Conservation (phyloP, 2,888 invertebrate genomes). For the Volucella zonaria region DNA sequence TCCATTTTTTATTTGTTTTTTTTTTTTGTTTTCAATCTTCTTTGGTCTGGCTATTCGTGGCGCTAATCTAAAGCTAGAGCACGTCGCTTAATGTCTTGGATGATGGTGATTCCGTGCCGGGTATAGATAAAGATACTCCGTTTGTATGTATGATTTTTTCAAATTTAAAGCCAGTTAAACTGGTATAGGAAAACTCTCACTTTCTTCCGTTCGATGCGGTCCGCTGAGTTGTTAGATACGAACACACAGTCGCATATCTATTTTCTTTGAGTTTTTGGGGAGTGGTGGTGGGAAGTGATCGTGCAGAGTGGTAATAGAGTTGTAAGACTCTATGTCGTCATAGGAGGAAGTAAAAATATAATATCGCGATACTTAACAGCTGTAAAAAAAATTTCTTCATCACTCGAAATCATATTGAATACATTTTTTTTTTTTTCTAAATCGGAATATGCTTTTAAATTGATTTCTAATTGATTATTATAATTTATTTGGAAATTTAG, state of each 20-base stretch:
- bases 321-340: slow-evolving; percentile 63
- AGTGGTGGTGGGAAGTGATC: slow-evolving; percentile 33
- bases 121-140: not conserved
- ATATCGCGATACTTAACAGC: slow-evolving; percentile 35
- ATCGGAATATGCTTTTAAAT: slow-evolving; percentile 55
- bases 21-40: slow-evolving; percentile 9
- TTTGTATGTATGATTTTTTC: slow-evolving; percentile 23
- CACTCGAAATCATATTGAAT: slow-evolving; percentile 5
- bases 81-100: slow-evolving; percentile 46
- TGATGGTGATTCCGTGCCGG: slow-evolving; percentile 54
- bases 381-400: slow-evolving; percentile 1
- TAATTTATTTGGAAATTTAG: not conserved
- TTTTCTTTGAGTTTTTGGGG: slow-evolving; percentile 1
- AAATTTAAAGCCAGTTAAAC: slow-evolving; percentile 62
- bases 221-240: slow-evolving; percentile 36
- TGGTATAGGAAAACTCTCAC: slow-evolving; percentile 72
- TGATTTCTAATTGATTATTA: slow-evolving; percentile 49
- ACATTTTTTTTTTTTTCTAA: slow-evolving; percentile 6
- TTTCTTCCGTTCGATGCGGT: slow-evolving; percentile 72
- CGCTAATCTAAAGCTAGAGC: slow-evolving; percentile 45
- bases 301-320: slow-evolving; percentile 50
- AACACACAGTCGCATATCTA: slow-evolving; percentile 10
- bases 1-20: not conserved
- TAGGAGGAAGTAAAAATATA: slow-evolving; percentile 69
- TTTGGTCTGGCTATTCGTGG: slow-evolving; percentile 54